Evolutionary conservation across 2,888 invertebrate genomes (phyloP), one percentile per base, ranked within the genome.

Genomic region (Lasioglossum calceatum): DNA sequence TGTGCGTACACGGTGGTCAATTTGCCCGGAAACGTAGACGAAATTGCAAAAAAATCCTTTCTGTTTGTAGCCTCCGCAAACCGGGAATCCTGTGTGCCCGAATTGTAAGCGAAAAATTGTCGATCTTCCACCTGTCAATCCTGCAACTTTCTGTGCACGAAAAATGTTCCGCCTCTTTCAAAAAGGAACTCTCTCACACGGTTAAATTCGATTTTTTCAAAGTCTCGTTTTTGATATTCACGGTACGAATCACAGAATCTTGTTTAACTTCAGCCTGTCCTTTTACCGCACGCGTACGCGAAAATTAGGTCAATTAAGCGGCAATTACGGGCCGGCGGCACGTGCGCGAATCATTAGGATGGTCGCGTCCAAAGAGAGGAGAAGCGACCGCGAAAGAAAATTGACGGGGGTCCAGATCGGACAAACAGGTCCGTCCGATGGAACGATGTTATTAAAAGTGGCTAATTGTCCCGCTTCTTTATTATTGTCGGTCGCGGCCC

Each of bases 391-490:
- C 44, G 42, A 44, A 73, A 71, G 23, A 47, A 14, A n/a, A 2
- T 19, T 32, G 16, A 16, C 64, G 32, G 7, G 7, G 19, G 7
- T 32, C 54, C 39, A 50, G 44, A 42, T 42, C 10, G 42, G 10
- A 12, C 12, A 91, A 91, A 91, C 89, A 87, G 87, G 87, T 81
- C 19, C 86, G 79, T 81, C 77, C 84, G 82, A 81, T 75, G 84
- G 86, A 88, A 87, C 85, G 92, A 88, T 87, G 88, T 91, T 92
- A 89, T 91, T 91, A 92, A 91, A 90, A 92, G 92, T 90, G 87
- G 87, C 92, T 91, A 91, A 91, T 91, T 92, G 89, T 83, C 86
- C 77, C 79, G 87, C 73, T 42, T 1, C 44, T 91, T 91, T 89
- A 89, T 92, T 91, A 88, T 89, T 73, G 82, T 81, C 84, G 74